A percentile compares a stretch with the other conserved stretches of the same genome.
These are phyloP conservation scores for Neolamprologus sp. DNA, from an alignment of 2,113 vertebrate species.

Conservation along the genomic window DNA sequence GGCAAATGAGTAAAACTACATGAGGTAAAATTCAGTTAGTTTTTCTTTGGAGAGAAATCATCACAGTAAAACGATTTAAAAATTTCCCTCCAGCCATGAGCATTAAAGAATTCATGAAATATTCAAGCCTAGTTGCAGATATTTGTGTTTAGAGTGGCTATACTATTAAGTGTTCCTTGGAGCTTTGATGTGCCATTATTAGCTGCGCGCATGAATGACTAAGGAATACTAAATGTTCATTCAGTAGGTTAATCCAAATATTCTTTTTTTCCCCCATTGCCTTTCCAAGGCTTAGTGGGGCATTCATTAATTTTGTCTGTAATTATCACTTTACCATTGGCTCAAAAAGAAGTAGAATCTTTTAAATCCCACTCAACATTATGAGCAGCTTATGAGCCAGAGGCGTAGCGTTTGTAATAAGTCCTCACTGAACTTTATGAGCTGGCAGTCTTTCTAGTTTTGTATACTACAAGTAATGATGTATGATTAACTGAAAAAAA, in stretches of 20 bases:
- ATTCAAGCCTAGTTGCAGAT: background rate
- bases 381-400: slow-evolving; percentile 46
- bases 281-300: slow-evolving; percentile 31
- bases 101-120: slow-evolving; percentile 25
- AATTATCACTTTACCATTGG: slow-evolving; percentile 50
- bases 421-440: slow-evolving; percentile 17
- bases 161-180: slow-evolving; percentile 16
- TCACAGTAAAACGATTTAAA: background rate
- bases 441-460: background rate
- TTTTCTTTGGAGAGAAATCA: slow-evolving; percentile 3
- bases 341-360: slow-evolving; percentile 44
- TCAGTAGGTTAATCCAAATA: slow-evolving; percentile 50
- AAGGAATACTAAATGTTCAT: slow-evolving; percentile 50
- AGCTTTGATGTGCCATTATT: slow-evolving; percentile 46
- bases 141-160: slow-evolving; percentile 30
- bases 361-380: slow-evolving; percentile 54
- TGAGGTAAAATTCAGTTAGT: background rate
- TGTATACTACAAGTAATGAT: background rate
- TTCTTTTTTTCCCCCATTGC: background rate
- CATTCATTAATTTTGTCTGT: slow-evolving; percentile 54
- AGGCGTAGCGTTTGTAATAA: slow-evolving; percentile 20
- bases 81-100: background rate
- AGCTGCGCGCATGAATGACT: slow-evolving; percentile 27
- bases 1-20: background rate
- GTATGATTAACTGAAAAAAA: background rate